These are phyloP conservation scores for Actenoides hombroni DNA, from an alignment of 2,113 vertebrate species.

Conservation along the genomic window DNA sequence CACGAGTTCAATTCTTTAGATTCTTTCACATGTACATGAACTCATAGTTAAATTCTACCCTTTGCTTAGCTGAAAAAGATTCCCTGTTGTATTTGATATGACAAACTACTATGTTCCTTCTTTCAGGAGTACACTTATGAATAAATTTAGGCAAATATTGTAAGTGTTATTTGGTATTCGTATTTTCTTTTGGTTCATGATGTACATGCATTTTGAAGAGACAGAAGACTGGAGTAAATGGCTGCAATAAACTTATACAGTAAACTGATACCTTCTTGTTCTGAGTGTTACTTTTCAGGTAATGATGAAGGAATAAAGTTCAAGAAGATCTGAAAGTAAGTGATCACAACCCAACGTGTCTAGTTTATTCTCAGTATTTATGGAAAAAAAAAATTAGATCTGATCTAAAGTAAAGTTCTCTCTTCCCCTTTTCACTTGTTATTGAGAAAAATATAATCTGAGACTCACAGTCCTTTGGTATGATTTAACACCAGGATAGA, in stretches of 20 bases:
- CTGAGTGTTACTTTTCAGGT: not conserved
- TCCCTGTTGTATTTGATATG: not conserved
- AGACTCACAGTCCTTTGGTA: not conserved
- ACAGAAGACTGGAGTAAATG: not conserved
- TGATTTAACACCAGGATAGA: not conserved
- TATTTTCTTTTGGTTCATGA: not conserved
- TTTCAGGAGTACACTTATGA: not conserved
- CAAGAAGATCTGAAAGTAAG: not conserved
- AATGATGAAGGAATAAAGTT: not conserved
- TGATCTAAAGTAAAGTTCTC: not conserved
- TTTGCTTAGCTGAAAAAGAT: not conserved
- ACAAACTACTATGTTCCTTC: not conserved
- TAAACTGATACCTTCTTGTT: not conserved
- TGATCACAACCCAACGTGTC: not conserved
- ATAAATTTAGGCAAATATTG: not conserved
- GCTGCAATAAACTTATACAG: not conserved
- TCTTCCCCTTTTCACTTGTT: not conserved
- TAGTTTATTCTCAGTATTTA: not conserved
- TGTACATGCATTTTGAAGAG: not conserved
- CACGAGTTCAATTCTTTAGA: not conserved
- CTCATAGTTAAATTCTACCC: not conserved
- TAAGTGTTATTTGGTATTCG: not conserved
- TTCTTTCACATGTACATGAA: not conserved
- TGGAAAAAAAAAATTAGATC: not conserved
- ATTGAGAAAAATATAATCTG: not conserved